Evolutionary conservation across 2,113 vertebrate species (phyloP).

Genomic region (Meleagris gallopavo): DNA sequence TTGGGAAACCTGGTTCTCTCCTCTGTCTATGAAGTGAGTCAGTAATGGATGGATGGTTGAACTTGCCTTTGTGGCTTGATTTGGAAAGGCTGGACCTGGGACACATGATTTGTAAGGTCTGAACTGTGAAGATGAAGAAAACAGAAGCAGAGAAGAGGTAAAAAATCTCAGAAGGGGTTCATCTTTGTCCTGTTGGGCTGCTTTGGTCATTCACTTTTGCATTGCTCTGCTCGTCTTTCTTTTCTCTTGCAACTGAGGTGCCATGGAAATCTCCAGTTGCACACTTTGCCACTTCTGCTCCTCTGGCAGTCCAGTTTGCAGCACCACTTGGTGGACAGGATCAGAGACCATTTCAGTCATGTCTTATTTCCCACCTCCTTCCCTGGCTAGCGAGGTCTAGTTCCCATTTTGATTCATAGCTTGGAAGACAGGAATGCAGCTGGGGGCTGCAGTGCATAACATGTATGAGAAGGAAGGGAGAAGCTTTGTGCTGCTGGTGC

Average conservation of each 20-base stretch:
- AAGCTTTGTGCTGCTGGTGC: neutral
- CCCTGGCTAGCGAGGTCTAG: neutral
- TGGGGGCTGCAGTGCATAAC: conserved; percentile 4
- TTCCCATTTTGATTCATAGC: neutral
- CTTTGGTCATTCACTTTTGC: neutral
- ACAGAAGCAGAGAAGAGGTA: conserved; percentile 14
- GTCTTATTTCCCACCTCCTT: neutral
- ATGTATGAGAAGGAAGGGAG: conserved; percentile 6
- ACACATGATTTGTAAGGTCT: neutral
- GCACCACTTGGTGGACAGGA: neutral
- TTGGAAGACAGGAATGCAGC: neutral
- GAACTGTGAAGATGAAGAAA: neutral
- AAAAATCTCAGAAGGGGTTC: neutral
- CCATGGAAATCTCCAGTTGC: accelerated
- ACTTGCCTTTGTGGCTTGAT: neutral
- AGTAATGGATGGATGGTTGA: neutral
- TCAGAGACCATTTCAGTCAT: neutral
- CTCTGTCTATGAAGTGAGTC: neutral
- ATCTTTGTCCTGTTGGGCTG: neutral
- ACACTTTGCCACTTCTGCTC: neutral
- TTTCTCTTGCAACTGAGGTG: neutral
- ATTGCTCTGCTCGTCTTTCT: neutral
- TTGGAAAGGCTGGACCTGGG: neutral
- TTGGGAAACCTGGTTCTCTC: neutral
- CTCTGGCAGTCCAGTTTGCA: neutral